Evolutionary conservation across 2,888 invertebrate species (phyloP), one percentile per base, ranked within the genome.

Genomic region (Acanthoscelides obtectus): DNA sequence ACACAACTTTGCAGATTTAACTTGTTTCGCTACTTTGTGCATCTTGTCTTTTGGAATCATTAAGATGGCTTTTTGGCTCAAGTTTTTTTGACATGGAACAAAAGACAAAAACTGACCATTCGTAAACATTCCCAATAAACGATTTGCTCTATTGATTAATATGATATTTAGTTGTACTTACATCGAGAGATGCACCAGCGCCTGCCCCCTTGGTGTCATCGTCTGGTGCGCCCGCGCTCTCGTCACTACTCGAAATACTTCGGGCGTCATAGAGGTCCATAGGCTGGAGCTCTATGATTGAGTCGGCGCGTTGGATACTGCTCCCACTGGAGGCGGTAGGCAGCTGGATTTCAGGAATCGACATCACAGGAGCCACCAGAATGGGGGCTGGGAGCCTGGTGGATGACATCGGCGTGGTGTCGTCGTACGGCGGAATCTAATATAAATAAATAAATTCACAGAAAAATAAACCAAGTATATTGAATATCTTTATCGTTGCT

Each of bases 281-380:
- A 73, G 84, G 83, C 75, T 86, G 84, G 75, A 87, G 79, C 76
- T 87, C 86, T 74, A 87, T 86, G 72, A 86, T 81, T 68, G 86
- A 85, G 74, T 86, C 84, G 67, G 85, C 84, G 63, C 81, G 81
- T 72, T 81, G 77, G 74, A 77, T 80, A 71, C 78, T 77, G 67
- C 79, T 78, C 70, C 81, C 80, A 21, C 75, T 76, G 67, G 72
- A 69, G 69, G 74, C 76, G 67, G 74, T 76, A 66, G 75, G 81
- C 27, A 82, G 77, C 69, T 82, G 79, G 68, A 83, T 82, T 75
- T 82, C 78, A 0, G 81, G 81, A 21, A 76, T 76, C 66, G 76
- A 69, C 71, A 75, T 69, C 71, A 70, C 73, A 77, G 82, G 73
- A 75, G 78, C 74, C 75, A 72, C 70, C 70, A 72, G 64, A 74